These are phyloP conservation scores for Bergia puertoricense DNA, from an alignment of 92 coral and sea anemone genomes.

Conservation along the genomic window DNA sequence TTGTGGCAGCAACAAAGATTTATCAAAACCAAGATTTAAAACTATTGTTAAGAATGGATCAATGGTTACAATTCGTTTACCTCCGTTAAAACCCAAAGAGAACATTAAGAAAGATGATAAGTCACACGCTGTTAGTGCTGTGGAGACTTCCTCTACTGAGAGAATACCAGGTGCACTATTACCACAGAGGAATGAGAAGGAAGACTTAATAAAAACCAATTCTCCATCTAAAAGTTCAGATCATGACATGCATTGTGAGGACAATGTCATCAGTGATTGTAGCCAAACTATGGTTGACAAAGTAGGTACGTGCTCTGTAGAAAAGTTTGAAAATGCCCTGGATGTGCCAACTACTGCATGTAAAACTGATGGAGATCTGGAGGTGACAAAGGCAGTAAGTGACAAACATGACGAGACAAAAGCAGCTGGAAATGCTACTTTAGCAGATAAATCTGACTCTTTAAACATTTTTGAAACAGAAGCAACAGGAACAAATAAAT, in stretches of 20 bases:
- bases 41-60: conserved; percentile 72
- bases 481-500: not conserved
- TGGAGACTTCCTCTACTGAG: not conserved
- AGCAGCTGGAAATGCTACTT: not conserved
- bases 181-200: not conserved
- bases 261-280: not conserved
- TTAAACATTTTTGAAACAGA: not conserved
- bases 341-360: not conserved
- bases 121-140: not conserved
- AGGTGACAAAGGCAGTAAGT: too few species aligned
- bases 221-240: conserved; percentile 8
- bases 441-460: not conserved
- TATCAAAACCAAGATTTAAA: conserved; percentile 60
- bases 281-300: not conserved
- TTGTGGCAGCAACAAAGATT: conserved; percentile 1
- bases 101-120: not conserved
- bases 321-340: not conserved
- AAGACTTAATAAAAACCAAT: not conserved
- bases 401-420: not conserved
- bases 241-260: not conserved
- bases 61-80: conserved; percentile 57
- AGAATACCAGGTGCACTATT: not conserved
- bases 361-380: not conserved
- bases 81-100: conserved; percentile 50
- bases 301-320: not conserved